A percentile compares a stretch with the other conserved stretches of the same genome.
phyloP scores from a whole-genome alignment of 2,113 vertebrate genomes.

The Gallinago jamesoni region DNA sequence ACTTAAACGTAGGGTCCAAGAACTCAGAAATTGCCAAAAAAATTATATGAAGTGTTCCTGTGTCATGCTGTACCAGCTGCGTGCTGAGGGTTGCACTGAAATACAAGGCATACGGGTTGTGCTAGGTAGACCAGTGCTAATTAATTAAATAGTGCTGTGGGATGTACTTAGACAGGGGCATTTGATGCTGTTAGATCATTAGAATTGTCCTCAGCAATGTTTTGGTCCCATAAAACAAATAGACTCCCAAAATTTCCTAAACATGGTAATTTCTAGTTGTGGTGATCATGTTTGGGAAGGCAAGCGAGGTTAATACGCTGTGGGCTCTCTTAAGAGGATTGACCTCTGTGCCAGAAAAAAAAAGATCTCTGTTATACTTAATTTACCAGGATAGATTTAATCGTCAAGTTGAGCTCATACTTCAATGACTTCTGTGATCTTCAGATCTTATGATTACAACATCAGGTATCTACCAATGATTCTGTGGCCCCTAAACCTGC shows the following conservation, averaged over 20 bases:
- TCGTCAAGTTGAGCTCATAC: background rate
- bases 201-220: background rate
- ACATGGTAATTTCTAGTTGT: background rate
- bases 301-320: background rate
- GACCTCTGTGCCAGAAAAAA: background rate
- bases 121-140: background rate
- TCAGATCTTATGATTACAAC: background rate
- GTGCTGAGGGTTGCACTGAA: background rate
- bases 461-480: background rate
- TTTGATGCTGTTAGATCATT: accelerated
- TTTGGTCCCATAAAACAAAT: background rate
- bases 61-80: background rate
- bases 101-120: accelerated
- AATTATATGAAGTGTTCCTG: accelerated
- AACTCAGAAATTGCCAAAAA: background rate
- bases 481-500: background rate
- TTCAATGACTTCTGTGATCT: background rate
- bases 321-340: background rate
- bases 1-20: background rate
- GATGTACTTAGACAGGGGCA: background rate
- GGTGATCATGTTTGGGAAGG: background rate
- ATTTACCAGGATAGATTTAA: background rate
- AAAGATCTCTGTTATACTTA: background rate
- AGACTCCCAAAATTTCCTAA: background rate
- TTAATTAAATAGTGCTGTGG: background rate